These are phyloP conservation scores for Labroides dimidiatus DNA, from an alignment of 2,797 vertebrate species.

Conservation along the genomic window DNA sequence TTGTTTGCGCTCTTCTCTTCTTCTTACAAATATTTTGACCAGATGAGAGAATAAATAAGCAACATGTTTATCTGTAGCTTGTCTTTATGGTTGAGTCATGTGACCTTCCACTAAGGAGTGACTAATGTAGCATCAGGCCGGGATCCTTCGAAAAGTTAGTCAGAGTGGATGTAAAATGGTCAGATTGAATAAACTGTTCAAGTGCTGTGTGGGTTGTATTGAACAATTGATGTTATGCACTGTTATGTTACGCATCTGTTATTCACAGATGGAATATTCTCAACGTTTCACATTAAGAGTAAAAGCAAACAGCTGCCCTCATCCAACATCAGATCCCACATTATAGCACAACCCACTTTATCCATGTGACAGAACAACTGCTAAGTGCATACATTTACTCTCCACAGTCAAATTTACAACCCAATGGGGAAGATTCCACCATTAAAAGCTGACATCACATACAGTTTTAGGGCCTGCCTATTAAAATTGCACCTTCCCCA, in stretches of 20 bases:
- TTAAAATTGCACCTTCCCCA: slow-evolving; percentile 42
- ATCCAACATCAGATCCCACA: not conserved
- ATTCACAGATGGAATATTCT: not conserved
- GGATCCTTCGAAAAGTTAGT: too few species aligned
- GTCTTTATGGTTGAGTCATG: not conserved
- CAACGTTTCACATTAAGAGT: not conserved
- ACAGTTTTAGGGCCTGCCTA: slow-evolving; percentile 23
- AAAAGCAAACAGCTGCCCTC: slow-evolving; percentile 1
- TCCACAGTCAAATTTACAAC: slow-evolving; percentile 25
- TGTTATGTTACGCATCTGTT: too few species aligned
- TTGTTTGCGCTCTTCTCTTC: too few species aligned
- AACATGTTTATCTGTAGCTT: not conserved
- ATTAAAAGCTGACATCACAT: slow-evolving; percentile 46
- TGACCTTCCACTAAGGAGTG: not conserved
- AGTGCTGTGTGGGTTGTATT: too few species aligned
- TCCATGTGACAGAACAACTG: not conserved
- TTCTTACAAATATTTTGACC: not conserved
- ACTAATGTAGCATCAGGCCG: too few species aligned
- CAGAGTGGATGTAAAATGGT: too few species aligned
- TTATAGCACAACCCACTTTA: slow-evolving; percentile 10
- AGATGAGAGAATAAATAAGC: not conserved
- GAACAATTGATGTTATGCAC: too few species aligned
- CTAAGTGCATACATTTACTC: slow-evolving; percentile 10
- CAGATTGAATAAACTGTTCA: too few species aligned
- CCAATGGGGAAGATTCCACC: slow-evolving; percentile 32